Base-by-base conservation (phyloP, 1,140 invertebrate species). In the Tetraneura akinire region DNA sequence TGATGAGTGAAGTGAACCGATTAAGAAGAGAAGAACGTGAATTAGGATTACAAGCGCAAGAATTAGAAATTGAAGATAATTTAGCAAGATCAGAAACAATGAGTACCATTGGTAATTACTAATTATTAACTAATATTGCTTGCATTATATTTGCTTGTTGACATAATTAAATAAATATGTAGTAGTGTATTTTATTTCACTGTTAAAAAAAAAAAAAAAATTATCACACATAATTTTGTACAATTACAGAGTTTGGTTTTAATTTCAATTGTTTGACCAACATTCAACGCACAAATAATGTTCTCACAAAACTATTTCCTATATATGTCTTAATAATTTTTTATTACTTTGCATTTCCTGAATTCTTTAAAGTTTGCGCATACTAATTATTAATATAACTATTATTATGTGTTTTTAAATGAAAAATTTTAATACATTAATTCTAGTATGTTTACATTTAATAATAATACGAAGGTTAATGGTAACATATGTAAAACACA, bases 31-130 rank as follows among this genome's bases (percentile, higher is more conserved):
- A 92, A 83, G 94, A 95, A 85, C 92, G 92, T 82, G 93, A 95
- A 86, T 87, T 96, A 66, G 88, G 91, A 82, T 91, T 96, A 53
- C 87, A 92, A 82, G 92, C 93, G 45, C 90, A 94, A 85, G 93
- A 96, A 85, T 88, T 96, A 49, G 92, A 95, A 84, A 85, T 96
- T 42, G 94, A 96, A 86, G 93, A 95, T 87, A 87, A 93, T 62
- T 93, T 95, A 84, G 91, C 92, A 37, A 88, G 92, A 83, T 86
- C n/a, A 42, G 73, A 78, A 42, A 68, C n/a, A 26, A 42, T 68
- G 4, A 53, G 45, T 80, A 14, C 10, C 18, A 64, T 37, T 21
- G 78, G 73, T 78, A 78, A 57, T 55, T 60, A 57, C 8, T 16
- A 16, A 16, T 29, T 0, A 57, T 3, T 16, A 16, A 16, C 18